These are phyloP conservation scores for Oreotrochilus melanogaster DNA, from an alignment of 2,113 vertebrate genomes.

Conservation along the genomic window DNA sequence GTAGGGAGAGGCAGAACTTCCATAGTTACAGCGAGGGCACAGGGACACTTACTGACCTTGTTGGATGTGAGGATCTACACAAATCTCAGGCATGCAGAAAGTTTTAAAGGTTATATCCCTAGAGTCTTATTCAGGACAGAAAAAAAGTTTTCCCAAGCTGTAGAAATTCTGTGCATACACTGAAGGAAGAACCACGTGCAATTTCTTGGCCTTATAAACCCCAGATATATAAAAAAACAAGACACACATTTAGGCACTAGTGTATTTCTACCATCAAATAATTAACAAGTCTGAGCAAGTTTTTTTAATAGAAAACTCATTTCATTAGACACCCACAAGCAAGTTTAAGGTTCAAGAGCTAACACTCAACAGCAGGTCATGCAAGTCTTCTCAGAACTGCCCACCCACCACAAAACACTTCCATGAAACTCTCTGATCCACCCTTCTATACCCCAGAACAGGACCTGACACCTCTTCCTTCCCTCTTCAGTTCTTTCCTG, in stretches of 20 bases:
- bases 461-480: background rate
- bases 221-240: background rate
- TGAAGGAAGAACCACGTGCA: background rate
- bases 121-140: background rate
- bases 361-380: background rate
- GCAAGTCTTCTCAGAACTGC: background rate
- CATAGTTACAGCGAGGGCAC: background rate
- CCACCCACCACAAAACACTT: background rate
- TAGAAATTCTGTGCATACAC: background rate
- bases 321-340: background rate
- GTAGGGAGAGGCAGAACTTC: background rate
- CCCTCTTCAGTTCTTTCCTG: background rate
- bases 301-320: background rate
- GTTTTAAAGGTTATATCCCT: background rate
- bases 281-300: background rate
- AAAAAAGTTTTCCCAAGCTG: background rate
- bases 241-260: background rate
- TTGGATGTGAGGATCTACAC: background rate
- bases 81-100: background rate
- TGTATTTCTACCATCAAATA: constrained; percentile 7
- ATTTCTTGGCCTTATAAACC: background rate
- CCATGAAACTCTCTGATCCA: background rate
- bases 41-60: background rate
- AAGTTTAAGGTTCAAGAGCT: background rate
- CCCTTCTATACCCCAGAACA: background rate